Evolutionary conservation across 2,888 invertebrate genomes (phyloP), one percentile per base, ranked within the genome.

Genomic region (Nebria brevicollis): DNA sequence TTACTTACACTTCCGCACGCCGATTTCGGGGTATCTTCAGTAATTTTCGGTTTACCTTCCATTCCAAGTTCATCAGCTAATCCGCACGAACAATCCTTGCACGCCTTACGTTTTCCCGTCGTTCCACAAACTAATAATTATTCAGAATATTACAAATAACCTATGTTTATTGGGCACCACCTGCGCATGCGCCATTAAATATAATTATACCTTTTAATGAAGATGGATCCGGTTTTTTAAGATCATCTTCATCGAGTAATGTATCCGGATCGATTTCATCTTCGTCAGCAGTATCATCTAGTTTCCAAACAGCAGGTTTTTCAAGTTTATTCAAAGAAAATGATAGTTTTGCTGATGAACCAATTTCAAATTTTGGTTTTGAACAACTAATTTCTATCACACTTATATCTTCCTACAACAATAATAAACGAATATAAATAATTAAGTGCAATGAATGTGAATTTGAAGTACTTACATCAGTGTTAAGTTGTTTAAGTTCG

Each of bases 31-130:
- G 92, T 91, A 82, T 90, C 85, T 86, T 85, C 82, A 13, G 87
- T 85, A 43, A 88, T 85, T 87, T 87, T 5, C 90, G 90, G 81
- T 90, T 89, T 34, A 90, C 89, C 89, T 87, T 95, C 95, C 8
- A 91, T 92, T 74, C 92, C 93, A 77, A 98, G 89, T 89, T 98
- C 97, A 84, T 99, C 98, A 2, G 98, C 98, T 82, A 99, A 91
- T 0, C 99, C 99, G 89, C 99, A 99, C 1, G 95, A 94, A 88
- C 99, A 99, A 89, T 99, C 96, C 85, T 99, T 99, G 87, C 99
- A 99, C 0, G 99, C 98, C 89, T 98, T 98, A 82, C 96, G 92
- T 89, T 97, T 96, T 1, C 97, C 97, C 0, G 96, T 96, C 1
- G 96, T 95, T 11, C 94, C 93, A 87, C 96, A 96, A 25, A 96